Base-by-base conservation (phyloP, 1,140 invertebrate genomes). In the Branchinecta lynchi region DNA sequence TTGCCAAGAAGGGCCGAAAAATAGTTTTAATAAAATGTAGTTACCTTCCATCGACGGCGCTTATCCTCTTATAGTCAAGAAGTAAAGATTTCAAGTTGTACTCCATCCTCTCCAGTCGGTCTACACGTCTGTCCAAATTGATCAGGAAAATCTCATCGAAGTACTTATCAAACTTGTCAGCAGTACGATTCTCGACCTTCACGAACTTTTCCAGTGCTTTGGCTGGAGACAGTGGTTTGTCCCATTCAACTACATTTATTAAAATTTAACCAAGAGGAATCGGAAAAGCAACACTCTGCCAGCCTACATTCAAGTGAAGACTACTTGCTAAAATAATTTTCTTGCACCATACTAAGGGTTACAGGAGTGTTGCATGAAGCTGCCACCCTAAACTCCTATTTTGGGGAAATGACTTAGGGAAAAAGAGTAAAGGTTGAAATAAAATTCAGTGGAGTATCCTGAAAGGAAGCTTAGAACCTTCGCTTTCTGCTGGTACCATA, bases 31-130 rank as follows among this genome's bases (percentile, higher is more conserved):
- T 69, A 70, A 43, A 66, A 65, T 67, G 60, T 69, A 17, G 81
- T 81, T 80, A 92, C 87, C 85, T 87, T 74, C 94, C 95, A 83
- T 98, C 96, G 8, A 95, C 84, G 21, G 95, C 96, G 72, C 89
- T 81, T 8, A 93, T 77, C 69, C 85, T 77, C 67, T 86, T 85
- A 5, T 83, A 87, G 21, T 87, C 78, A 72, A 98, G 81, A 3
- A 92, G 90, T 0, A 98, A 78, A 75, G 90, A 86, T 20, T 86
- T 78, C 67, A 98, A 88, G 69, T 86, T 86, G 43, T 80, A 74
- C 66, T 84, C 73, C 93, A 98, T 98, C 76, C 90, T 83, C 7
- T 78, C 72, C 44, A 87, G 79, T 73, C 93, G 80, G 74, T 96
- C 89, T 0, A 85, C 82, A 72, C 96, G 80, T 72, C 95, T 79